These are phyloP conservation scores for Zaprionus africanus DNA, from an alignment of 1,140 invertebrate species.

Conservation along the genomic window DNA sequence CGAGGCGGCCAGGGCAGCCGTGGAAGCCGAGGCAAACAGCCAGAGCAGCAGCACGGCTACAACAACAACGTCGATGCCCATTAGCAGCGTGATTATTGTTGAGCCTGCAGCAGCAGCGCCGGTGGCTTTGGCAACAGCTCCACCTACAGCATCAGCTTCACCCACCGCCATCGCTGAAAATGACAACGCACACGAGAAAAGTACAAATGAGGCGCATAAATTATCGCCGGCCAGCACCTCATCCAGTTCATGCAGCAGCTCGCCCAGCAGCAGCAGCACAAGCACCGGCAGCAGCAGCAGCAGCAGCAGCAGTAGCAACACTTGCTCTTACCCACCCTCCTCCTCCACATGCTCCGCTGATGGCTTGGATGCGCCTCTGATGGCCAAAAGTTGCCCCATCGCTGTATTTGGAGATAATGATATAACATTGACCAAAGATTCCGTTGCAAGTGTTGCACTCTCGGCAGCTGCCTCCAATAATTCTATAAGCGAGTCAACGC, in stretches of 20 bases:
- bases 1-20: slow-evolving; percentile 21
- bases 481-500: slow-evolving; percentile 15
- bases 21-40: slow-evolving; percentile 18
- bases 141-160: slow-evolving; percentile 1
- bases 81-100: slow-evolving; percentile 55
- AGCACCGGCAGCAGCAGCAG: slow-evolving; percentile 48
- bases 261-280: slow-evolving; percentile 43
- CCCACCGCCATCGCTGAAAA: slow-evolving; percentile 10
- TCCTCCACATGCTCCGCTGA: slow-evolving; percentile 14
- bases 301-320: slow-evolving; percentile 28
- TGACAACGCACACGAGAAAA: slow-evolving; percentile 39
- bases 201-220: slow-evolving; percentile 61
- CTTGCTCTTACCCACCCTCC: not conserved
- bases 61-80: slow-evolving; percentile 39
- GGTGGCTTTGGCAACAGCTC: not conserved
- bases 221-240: slow-evolving; percentile 53
- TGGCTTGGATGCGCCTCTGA: slow-evolving; percentile 18
- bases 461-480: slow-evolving; percentile 33
- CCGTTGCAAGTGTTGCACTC: slow-evolving; percentile 59
- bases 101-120: slow-evolving; percentile 35
- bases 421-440: slow-evolving; percentile 79
- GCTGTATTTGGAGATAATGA: slow-evolving; percentile 81
- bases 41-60: slow-evolving; percentile 3
- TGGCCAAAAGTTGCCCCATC: slow-evolving; percentile 61
- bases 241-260: slow-evolving; percentile 67